Base-by-base conservation (phyloP, 1,140 invertebrate species). In the Drosophila malerkotliana region DNA sequence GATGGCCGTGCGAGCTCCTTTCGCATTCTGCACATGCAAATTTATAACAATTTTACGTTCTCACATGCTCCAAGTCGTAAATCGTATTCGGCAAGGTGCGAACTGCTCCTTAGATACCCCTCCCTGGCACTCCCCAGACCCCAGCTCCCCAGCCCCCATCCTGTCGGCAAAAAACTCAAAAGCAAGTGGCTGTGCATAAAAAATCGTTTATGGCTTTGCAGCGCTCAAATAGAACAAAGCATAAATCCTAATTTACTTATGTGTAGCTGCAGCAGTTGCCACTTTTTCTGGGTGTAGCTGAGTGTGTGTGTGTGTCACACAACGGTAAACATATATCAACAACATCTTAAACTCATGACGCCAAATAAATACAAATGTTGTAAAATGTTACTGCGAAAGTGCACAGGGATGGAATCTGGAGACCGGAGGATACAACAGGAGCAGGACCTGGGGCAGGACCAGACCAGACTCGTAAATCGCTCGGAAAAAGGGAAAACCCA, bases 161-260 rank as follows among this genome's bases (percentile, higher is more conserved):
- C 34, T n/a, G 32, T 14, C 0, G 49, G 30, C 24, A 7, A n/a
- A 12, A 52, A 30, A 18, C 52, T 48, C 68, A 37, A 28, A 49
- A 72, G 73, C 81, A 87, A 87, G 81, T 82, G 83, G 68, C 69
- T 87, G 82, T 87, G 82, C 82, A 87, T 87, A 87, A 88, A 90
- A 89, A 90, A 90, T 77, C 87, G 87, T 90, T 90, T 90, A 90
- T 90, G 82, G 83, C 87, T 90, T 79, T 90, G 76, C 83, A 90
- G 78, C 88, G 83, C 83, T 90, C 89, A 90, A 87, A 90, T 83
- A 90, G 81, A 87, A 88, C 82, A 87, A 87, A 90, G 79, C 88
- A 90, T 90, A 90, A 90, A 90, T 90, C 87, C 87, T 90, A 90
- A 90, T 90, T 90, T 90, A 88, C 84, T 88, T 89, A 89, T 77